Base-by-base conservation (phyloP, 2,888 invertebrate species). In the Flexamia atlantica region DNA sequence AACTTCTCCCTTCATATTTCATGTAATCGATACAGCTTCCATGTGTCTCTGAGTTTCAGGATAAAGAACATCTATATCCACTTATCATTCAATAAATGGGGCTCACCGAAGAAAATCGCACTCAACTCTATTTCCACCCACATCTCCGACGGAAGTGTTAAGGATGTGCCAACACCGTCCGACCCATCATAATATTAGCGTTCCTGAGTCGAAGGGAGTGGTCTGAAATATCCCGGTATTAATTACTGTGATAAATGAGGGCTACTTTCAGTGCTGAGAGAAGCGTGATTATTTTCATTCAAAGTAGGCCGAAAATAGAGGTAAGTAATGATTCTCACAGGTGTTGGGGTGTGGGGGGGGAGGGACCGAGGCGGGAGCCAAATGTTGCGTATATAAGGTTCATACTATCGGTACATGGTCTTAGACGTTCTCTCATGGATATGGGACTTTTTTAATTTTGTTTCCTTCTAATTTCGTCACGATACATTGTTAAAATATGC, bases 271-370 rank as follows among this genome's bases (percentile, higher is more conserved):
- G 79, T 79, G 79, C 32, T 79, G 79, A 79, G 79, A 79, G 79
- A 79, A 50, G 53, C 79, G 40, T 57, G 79, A 76, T 76, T 76
- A 76, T 76, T 76, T 76, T 28, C 76, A 76, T 46, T 50, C 46
- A 76, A 76, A 76, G 76, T 76, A 50, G 36, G 57, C 53, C 79
- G 14, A 57, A 57, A 79, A 79, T 79, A 79, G 79, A 57, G 53
- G 36, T 79, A 57, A 79, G 79, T 53, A 36, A 79, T 79, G 57
- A 30, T 57, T 57, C 79, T 79, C 79, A 57, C 79, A 79, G 79
- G 79, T 79, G 79, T 79, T 42, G 40, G 72, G 72, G 2, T 36
- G n/a, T 1, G 25, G 42, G 25, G 20, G 3, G 76, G 50, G 30
- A 25, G 50, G 50, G 50, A 50, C 28, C 28, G 40, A 12, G 30